phyloP scores from a whole-genome alignment of 2,888 invertebrate genomes.

The Tetragonisca angustula region DNA sequence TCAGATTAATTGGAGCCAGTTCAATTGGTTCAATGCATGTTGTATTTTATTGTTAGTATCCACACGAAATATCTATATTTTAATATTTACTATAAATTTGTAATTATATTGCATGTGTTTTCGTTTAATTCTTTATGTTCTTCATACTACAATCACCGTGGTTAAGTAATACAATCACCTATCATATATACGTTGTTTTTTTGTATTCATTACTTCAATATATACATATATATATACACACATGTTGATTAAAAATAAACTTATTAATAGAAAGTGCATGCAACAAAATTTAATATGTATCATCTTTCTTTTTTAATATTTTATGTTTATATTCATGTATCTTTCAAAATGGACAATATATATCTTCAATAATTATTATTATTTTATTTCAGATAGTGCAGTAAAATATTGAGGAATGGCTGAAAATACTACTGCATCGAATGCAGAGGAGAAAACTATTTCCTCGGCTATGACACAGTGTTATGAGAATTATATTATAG shows the following conservation, averaged over 20 bases:
- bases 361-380: not conserved
- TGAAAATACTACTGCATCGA: conserved; percentile 76
- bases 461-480: conserved; percentile 88
- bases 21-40: conserved; percentile 46
- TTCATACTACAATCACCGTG: not conserved
- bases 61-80: not conserved
- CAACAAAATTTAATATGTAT: conserved; percentile 6
- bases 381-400: conserved; percentile 50
- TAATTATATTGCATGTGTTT: not conserved
- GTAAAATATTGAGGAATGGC: conserved; percentile 73
- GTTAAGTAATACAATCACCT: conserved; percentile 45
- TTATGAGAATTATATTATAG: conserved; percentile 95
- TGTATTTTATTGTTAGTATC: conserved; percentile 51
- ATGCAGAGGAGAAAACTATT: conserved; percentile 71
- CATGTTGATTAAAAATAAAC: conserved; percentile 21
- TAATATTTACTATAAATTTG: conserved; percentile 6
- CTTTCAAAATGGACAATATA: not conserved
- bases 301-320: not conserved
- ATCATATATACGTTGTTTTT: conserved; percentile 7
- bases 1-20: conserved; percentile 18
- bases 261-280: not conserved
- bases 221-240: not conserved
- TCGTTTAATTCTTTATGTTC: not conserved
- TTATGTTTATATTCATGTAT: conserved; percentile 2
- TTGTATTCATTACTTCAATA: conserved; percentile 1